Base-by-base conservation (phyloP, 2,113 vertebrate species). In the Nannospalax galili region DNA sequence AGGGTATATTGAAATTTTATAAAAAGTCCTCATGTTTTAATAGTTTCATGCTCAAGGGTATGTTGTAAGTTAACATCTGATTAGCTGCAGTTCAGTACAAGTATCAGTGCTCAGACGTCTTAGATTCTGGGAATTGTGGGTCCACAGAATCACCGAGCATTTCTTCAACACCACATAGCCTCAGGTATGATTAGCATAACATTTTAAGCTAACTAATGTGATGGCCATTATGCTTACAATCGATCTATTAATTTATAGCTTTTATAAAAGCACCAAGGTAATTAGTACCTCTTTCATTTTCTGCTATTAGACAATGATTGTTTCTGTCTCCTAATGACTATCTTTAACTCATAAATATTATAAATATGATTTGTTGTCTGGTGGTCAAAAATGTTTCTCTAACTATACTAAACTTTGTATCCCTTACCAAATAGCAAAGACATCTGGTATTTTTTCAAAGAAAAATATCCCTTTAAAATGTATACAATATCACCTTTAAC, bases 361-460 rank as follows among this genome's bases (percentile, higher is more conserved):
- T 30, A 94, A 88, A 37, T 86, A 56, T 14, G 14, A 73, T 79
- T 84, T 92, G 24, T 30, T 67, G 7, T n/a, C 30, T 84, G 45
- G 30, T 72, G 85, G 52, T 89, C 45, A 93, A 86, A 97, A 81
- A 58, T 82, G 14, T 94, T 79, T 89, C 62, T 72, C 88, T 70
- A 84, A 78, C 16, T 42, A 35, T 69, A 62, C 56, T 62, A 24
- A 58, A 7, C 22, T 86, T 75, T 86, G 11, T 7, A 52, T 65
- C 5, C 7, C 22, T 84, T 69, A 86, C 52, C 24, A 72, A 78
- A n/a, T 64, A 80, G 52, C 35, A 82, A 85, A 95, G 28, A 4
- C 4, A 73, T 12, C 73, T 12, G 78, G 24, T 75, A 42, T 92
- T 26, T 74, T 92, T 88, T 48, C n/a, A 80, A 96, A 90, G 37